Percentiles rank a stretch among this genome's conserved stretches.
Conservation (phyloP, 2,797 vertebrate species). For the Glyptemys insculpta region DNA sequence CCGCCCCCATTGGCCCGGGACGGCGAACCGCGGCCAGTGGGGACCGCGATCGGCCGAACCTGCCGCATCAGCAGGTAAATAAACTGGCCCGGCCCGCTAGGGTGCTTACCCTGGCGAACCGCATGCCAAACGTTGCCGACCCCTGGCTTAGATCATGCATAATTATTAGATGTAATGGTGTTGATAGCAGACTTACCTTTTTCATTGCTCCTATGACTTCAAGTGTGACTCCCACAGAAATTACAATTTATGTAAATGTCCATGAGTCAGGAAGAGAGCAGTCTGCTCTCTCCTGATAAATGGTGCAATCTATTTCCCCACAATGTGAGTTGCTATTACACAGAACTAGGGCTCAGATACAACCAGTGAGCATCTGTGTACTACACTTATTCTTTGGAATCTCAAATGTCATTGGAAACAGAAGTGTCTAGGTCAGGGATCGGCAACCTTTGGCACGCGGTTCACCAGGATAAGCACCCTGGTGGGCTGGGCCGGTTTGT, state of each 20-base stretch:
- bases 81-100: no score
- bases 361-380: background rate
- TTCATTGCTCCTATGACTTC: background rate
- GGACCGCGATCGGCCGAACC: no score
- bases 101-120: no score
- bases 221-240: no score
- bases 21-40: no score
- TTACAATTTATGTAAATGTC: no score
- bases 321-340: background rate
- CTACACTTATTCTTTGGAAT: background rate
- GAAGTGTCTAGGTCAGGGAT: background rate
- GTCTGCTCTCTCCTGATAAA: background rate
- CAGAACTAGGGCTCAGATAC: background rate
- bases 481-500: no score
- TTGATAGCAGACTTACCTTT: background rate
- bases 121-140: no score
- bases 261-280: background rate
- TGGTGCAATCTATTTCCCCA: background rate
- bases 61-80: no score
- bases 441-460: no score
- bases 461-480: no score
- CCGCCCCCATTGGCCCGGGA: no score
- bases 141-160: background rate
- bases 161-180: background rate
- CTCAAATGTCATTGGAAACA: background rate